These are phyloP conservation scores for Monodelphis domestica DNA, from an alignment of 2,797 vertebrate species.

Conservation along the genomic window DNA sequence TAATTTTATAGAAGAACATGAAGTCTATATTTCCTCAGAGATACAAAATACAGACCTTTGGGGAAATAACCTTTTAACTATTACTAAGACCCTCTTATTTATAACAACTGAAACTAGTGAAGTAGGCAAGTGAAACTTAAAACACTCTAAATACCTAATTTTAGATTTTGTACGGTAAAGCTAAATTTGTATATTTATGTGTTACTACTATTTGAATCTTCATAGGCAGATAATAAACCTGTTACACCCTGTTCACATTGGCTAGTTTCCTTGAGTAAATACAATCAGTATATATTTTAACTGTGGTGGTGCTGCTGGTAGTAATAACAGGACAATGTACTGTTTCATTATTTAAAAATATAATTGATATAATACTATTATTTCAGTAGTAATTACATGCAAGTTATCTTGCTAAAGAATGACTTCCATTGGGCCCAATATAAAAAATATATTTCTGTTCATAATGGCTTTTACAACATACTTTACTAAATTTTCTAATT, in stretches of 20 bases:
- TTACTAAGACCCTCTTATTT: slow-evolving; percentile 58
- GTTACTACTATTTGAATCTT: slow-evolving; percentile 47
- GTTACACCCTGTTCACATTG: slow-evolving; percentile 49
- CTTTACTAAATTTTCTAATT: slow-evolving; percentile 68
- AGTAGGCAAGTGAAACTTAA: slow-evolving; percentile 64
- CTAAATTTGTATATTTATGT: slow-evolving; percentile 44
- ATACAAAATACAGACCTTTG: slow-evolving; percentile 71
- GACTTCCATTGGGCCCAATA: slow-evolving; percentile 76
- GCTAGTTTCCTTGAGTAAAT: slow-evolving; percentile 47
- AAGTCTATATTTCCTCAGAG: slow-evolving; percentile 66
- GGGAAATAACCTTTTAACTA: slow-evolving; percentile 69
- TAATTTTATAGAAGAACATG: slow-evolving; percentile 66
- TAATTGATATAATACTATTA: slow-evolving; percentile 53
- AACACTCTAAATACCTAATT: slow-evolving; percentile 72
- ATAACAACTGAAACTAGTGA: slow-evolving; percentile 5
- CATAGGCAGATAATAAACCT: slow-evolving; percentile 31
- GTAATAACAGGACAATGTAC: slow-evolving; percentile 29
- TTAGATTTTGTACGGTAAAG: slow-evolving; percentile 24
- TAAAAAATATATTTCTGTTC: slow-evolving; percentile 57
- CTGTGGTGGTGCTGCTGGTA: slow-evolving; percentile 56
- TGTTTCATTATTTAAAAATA: slow-evolving; percentile 57
- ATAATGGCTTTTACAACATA: slow-evolving; percentile 68
- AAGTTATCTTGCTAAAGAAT: slow-evolving; percentile 75
- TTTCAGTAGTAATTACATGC: slow-evolving; percentile 49
- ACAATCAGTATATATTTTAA: slow-evolving; percentile 39